phyloP scores from a whole-genome alignment of 2,797 vertebrate species.

The Echiichthys vipera region DNA sequence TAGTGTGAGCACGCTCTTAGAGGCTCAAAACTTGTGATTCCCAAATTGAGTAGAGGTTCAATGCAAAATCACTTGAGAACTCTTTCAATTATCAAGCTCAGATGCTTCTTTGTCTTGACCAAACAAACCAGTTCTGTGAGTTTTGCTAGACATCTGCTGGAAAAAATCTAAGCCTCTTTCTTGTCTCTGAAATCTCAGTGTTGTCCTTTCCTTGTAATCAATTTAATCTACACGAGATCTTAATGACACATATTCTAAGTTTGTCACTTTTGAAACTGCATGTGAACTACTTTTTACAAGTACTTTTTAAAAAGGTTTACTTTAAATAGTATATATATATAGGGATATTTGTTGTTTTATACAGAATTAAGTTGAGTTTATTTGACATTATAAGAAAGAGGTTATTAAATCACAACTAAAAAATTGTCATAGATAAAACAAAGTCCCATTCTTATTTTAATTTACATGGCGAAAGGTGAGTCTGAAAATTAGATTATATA shows the following conservation, averaged over 20 bases:
- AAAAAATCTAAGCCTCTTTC: background rate
- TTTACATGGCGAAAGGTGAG: slow-evolving; percentile 15
- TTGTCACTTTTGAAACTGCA: background rate
- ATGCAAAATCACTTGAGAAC: background rate
- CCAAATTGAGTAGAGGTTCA: background rate
- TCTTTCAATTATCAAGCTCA: slow-evolving; percentile 14
- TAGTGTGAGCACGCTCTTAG: too few species aligned
- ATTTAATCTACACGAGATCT: background rate
- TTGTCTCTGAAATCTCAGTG: background rate
- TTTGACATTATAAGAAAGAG: background rate
- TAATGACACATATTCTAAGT: background rate
- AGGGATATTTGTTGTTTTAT: background rate
- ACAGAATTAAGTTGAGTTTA: background rate
- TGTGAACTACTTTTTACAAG: too few species aligned
- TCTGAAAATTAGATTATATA: slow-evolving; percentile 16
- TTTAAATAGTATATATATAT: background rate
- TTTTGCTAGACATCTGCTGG: slow-evolving; percentile 15
- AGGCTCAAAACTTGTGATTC: too few species aligned
- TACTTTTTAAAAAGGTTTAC: too few species aligned
- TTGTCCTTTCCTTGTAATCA: background rate
- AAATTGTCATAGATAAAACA: slow-evolving; percentile 22
- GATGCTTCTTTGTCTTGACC: slow-evolving; percentile 9
- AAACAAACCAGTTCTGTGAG: slow-evolving; percentile 24
- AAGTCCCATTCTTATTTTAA: background rate
- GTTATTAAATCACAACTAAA: slow-evolving; percentile 14